phyloP scores from a whole-genome alignment of 2,113 vertebrate genomes.

The Chauna torquata region DNA sequence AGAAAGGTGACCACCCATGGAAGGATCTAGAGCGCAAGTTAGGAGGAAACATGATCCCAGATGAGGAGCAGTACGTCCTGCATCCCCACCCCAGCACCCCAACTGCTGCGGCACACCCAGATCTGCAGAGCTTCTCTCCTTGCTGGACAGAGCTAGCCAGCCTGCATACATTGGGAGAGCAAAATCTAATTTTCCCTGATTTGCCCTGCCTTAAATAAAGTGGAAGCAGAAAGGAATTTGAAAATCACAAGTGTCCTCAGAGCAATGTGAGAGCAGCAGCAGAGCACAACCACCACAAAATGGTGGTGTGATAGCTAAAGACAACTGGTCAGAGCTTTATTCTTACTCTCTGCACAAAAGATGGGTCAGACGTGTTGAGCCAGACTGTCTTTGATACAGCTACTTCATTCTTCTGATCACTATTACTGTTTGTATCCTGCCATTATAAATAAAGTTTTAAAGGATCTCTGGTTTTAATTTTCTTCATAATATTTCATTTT shows the following conservation, averaged over 20 bases:
- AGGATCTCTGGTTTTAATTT: constrained; percentile 6
- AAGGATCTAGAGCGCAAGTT: background rate
- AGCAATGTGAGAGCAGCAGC: background rate
- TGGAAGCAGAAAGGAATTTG: background rate
- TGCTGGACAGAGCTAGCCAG: fast-evolving
- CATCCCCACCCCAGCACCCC: background rate
- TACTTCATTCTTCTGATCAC: background rate
- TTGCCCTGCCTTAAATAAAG: background rate
- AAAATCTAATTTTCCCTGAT: background rate
- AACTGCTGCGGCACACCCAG: fast-evolving
- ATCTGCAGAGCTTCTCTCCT: background rate
- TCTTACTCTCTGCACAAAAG: background rate
- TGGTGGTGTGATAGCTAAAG: background rate
- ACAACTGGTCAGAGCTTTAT: background rate
- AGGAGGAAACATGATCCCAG: background rate
- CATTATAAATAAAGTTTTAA: constrained; percentile 4
- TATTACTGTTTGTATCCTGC: background rate
- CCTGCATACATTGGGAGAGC: background rate
- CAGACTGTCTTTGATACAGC: background rate
- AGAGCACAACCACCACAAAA: background rate
- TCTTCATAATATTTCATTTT: constrained; percentile 5
- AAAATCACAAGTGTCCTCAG: background rate
- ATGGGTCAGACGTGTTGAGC: background rate
- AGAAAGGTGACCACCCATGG: background rate
- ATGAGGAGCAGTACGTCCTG: fast-evolving